Evolutionary conservation across 2,888 invertebrate species (phyloP).

Genomic region (Spodoptera exigua): DNA sequence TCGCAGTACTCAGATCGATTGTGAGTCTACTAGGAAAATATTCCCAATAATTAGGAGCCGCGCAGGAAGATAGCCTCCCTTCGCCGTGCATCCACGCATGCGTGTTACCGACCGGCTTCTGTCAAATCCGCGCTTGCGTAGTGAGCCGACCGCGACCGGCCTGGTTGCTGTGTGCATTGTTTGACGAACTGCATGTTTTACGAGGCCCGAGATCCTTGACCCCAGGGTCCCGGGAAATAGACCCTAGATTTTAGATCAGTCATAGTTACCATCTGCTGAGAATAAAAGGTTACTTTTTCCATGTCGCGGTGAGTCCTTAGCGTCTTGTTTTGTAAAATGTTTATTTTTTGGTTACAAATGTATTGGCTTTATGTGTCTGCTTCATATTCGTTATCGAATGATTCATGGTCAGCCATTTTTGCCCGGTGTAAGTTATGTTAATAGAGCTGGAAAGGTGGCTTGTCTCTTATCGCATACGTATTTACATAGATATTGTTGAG

Average conservation of each 20-base stretch:
- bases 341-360: too few species aligned
- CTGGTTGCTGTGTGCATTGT: conserved; percentile 39
- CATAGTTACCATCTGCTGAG: neutral
- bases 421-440: too few species aligned
- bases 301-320: neutral
- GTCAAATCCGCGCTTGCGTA: conserved; percentile 50
- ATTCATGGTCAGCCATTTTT: too few species aligned
- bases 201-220: conserved; percentile 11
- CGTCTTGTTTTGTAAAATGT: too few species aligned
- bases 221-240: conserved; percentile 2
- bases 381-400: too few species aligned
- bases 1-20: conserved; percentile 32
- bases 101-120: conserved; percentile 15
- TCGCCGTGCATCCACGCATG: conserved; percentile 34
- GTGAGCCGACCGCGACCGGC: neutral
- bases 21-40: conserved; percentile 6
- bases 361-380: too few species aligned
- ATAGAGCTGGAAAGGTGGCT: too few species aligned
- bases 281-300: conserved; percentile 1
- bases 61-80: conserved; percentile 24
- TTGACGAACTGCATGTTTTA: conserved; percentile 40
- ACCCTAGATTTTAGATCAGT: neutral
- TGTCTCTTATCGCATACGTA: too few species aligned
- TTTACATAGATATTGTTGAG: too few species aligned
- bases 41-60: conserved; percentile 33